Evolutionary conservation across 2,113 vertebrate genomes (phyloP).

Genomic region (Phasianus colchicus): DNA sequence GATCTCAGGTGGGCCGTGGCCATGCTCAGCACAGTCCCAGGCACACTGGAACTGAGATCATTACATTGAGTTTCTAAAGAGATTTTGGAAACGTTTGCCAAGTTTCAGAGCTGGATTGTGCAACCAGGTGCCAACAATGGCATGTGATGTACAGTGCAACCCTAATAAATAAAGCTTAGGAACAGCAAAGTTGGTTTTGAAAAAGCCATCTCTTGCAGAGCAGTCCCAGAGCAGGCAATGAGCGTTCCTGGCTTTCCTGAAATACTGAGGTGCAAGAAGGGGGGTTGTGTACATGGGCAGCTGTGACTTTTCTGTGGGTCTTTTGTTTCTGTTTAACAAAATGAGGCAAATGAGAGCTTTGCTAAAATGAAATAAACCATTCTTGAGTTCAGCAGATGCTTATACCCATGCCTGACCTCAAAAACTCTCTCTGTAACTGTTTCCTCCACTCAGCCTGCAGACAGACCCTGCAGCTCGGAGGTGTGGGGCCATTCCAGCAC

Average conservation of each 20-base stretch:
- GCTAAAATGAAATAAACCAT: background rate
- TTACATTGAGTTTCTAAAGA: conserved; percentile 2
- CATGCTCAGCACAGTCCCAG: background rate
- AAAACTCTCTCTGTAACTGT: background rate
- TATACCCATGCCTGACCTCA: background rate
- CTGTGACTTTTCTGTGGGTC: background rate
- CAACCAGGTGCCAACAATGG: background rate
- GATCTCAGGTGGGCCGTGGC: background rate
- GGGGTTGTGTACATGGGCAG: background rate
- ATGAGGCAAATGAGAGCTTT: background rate
- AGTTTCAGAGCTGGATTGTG: conserved; percentile 10
- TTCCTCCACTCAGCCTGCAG: background rate
- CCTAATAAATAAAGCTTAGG: conserved; percentile 4
- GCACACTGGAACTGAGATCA: background rate
- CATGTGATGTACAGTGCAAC: background rate
- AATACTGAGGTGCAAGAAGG: background rate
- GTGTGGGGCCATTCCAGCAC: background rate
- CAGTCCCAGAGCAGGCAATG: background rate
- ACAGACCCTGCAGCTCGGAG: background rate
- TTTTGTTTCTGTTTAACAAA: background rate
- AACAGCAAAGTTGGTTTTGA: background rate
- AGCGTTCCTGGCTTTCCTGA: background rate
- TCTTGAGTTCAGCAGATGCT: background rate
- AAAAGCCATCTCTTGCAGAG: background rate
- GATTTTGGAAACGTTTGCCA: conserved; percentile 9